Base-by-base conservation (phyloP, 2,113 vertebrate species). In the Gallinago jamesoni region DNA sequence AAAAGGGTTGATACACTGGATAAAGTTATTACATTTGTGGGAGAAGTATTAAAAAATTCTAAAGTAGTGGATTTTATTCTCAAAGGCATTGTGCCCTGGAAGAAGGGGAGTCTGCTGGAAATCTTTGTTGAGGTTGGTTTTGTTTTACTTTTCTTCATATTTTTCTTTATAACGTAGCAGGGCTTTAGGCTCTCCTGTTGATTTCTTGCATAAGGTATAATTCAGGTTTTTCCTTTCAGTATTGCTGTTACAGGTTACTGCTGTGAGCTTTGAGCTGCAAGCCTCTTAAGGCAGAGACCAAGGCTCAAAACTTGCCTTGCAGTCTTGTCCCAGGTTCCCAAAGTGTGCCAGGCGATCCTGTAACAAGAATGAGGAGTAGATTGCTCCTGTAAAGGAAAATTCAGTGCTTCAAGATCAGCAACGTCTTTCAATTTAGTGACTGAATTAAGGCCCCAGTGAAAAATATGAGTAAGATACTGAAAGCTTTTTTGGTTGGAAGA, bases 41-140 rank as follows among this genome's bases (percentile, higher is more conserved):
- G 97, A 60, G 95, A 98, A 43, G 93, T 97, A n/a, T 97, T 99
- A 91, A 98, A 97, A 96, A 98, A 98, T 96, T 99, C 98, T 3
- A 98, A 98, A 96, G 97, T 99, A 89, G 97, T 98, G 96, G 98
- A 99, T 92, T 98, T 98, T 87, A 97, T 98, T 95, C 89, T 98
- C 50, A 98, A 97, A 87, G 98, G 98, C 37, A 68, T 91, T n/a
- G 97, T 98, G 37, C 98, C 98, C 41, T 98, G 98, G 98, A 98
- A 97, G 89, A 98, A 96, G 84, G 98, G 98, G 67, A 97, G 95
- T 91, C 97, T 97, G 83, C 75, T 96, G 64, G 97, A 98, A 27
- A 68, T 89, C 53, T 70, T 96, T 30, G 87, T 93, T 25, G 98
- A 99, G 98, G 99, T 99, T 96, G 97, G 98, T 99, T 96, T 90